phyloP scores from a whole-genome alignment of 2,113 vertebrate species.

The Antechinus flavipes region DNA sequence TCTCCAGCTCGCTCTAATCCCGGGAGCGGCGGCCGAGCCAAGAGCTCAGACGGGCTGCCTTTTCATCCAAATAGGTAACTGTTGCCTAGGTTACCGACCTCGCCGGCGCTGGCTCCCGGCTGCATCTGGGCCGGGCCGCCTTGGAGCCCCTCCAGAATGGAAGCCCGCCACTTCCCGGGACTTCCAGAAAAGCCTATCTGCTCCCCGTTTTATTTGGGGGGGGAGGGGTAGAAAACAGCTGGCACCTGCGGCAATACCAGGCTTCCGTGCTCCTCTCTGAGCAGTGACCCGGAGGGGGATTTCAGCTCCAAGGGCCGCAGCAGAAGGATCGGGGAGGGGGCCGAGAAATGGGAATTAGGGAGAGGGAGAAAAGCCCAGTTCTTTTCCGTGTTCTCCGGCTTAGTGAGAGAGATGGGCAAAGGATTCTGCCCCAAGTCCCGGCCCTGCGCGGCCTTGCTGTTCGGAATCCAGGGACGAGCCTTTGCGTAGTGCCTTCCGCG shows the following conservation, averaged over 20 bases:
- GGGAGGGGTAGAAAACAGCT: neutral
- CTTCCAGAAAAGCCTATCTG: neutral
- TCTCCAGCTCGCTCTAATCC: neutral
- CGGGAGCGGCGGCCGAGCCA: neutral
- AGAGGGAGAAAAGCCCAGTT: too few species aligned
- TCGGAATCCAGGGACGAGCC: too few species aligned
- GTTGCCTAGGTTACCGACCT: conserved; percentile 38
- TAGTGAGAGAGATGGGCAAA: too few species aligned
- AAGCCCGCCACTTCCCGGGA: neutral
- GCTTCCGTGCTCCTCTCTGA: neutral
- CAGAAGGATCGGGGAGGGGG: too few species aligned
- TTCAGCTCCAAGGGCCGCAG: too few species aligned
- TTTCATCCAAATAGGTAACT: neutral
- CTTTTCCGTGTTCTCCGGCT: too few species aligned
- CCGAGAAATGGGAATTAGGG: too few species aligned
- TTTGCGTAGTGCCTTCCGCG: too few species aligned
- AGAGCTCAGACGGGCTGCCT: neutral
- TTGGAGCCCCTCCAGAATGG: fast-evolving
- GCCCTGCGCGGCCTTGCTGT: too few species aligned
- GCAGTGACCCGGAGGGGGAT: too few species aligned
- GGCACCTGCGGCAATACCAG: neutral
- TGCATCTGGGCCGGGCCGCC: neutral
- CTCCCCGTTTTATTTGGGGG: neutral
- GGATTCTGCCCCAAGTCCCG: too few species aligned
- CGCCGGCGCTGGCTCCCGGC: neutral